Percentiles rank a stretch among this genome's conserved stretches.
Evolutionary conservation across 2,888 invertebrate genomes (phyloP).

Genomic region (Cryptus armator): DNA sequence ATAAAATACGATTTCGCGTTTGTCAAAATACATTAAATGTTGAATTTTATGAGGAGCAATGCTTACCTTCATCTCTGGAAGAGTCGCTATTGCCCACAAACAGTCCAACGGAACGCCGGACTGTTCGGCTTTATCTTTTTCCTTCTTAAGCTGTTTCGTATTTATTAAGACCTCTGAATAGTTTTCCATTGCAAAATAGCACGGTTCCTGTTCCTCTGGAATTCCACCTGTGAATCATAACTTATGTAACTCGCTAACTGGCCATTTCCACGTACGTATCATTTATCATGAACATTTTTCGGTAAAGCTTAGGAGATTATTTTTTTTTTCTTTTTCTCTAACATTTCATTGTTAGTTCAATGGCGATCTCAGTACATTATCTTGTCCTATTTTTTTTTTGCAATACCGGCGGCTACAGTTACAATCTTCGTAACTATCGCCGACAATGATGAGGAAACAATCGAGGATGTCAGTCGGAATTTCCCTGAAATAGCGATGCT

Average conservation of each 20-base stretch:
- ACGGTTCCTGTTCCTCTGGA: conserved; percentile 87
- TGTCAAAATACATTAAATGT: not conserved
- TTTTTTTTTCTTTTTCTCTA: not conserved
- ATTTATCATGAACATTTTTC: too few species aligned
- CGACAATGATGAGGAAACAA: not conserved
- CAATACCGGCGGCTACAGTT: too few species aligned
- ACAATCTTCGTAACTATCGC: too few species aligned
- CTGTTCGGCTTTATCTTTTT: conserved; percentile 86
- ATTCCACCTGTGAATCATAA: conserved; percentile 81
- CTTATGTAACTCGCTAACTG: conserved; percentile 11
- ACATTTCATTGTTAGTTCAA: too few species aligned
- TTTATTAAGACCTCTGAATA: conserved; percentile 86
- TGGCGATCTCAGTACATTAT: too few species aligned
- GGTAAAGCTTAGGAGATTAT: too few species aligned
- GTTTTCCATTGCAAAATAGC: conserved; percentile 86
- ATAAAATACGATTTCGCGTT: too few species aligned
- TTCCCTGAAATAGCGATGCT: not conserved
- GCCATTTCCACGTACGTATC: conserved; percentile 62
- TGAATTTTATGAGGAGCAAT: not conserved
- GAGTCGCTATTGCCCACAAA: conserved; percentile 90
- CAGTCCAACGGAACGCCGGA: conserved; percentile 90
- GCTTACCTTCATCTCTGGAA: conserved; percentile 88
- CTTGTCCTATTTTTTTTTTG: conserved; percentile 51
- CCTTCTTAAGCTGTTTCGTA: conserved; percentile 87
- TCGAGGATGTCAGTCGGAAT: not conserved